Base-by-base conservation (phyloP, 2,888 invertebrate species). In the Rhamnusium bicolor region DNA sequence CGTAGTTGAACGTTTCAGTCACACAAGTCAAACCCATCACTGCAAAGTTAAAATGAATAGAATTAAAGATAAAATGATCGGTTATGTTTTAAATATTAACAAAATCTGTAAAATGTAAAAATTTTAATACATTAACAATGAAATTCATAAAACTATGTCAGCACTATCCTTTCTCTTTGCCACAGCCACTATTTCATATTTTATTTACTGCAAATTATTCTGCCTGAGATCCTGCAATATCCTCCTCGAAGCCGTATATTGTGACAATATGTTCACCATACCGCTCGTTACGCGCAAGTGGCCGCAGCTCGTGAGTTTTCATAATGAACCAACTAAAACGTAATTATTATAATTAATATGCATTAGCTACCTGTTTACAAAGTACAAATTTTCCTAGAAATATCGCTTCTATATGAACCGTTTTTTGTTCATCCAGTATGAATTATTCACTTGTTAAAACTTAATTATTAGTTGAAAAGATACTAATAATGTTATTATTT, bases 271-370 rank as follows among this genome's bases (percentile, higher is more conserved):
- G n/a, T 24, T 56, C 40, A 14, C 21, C 46, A 40, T 18, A 24
- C 2, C 61, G 75, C 72, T 76, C 71, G 71, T 76, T 71, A 73
- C 62, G 56, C 69, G 51, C 66, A 67, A 71, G 73, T 69, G 65
- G 71, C 40, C 18, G 71, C 54, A 61, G 76, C 63, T 70, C 75
- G 79, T 77, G 78, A 77, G 75, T 68, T 75, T 71, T 47, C 73
- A 71, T 80, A 80, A 81, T 77, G 76, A 78, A 72, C 75, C 76
- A 76, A 79, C 77, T 77, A 75, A 79, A 80, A 74, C 78, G 77
- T 75, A 72, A 80, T 80, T 77, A 80, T 72, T 72, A 71, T 71
- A 71, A 74, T 74, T 68, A 70, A 70, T 51, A 54, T 54, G 12
- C 54, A 54, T 54, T n/a, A 24, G 21, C 54, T 54, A 54, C 54